Evolutionary conservation across 2,797 vertebrate species (phyloP).

Genomic region (Pipistrellus nathusii): DNA sequence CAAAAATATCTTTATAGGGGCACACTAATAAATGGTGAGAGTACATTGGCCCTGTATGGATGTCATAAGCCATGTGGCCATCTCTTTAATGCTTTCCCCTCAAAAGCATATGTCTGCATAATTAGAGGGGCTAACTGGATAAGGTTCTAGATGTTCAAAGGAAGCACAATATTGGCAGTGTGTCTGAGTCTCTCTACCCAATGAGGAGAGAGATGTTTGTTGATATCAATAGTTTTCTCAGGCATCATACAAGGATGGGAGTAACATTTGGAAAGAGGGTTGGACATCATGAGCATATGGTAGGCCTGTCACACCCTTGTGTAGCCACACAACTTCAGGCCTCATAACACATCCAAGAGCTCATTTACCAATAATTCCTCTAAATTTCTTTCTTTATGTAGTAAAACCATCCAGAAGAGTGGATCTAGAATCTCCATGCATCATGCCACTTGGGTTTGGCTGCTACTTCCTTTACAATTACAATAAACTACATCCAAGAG

Average conservation of each 20-base stretch:
- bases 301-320: too few relatives aligned
- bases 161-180: background rate
- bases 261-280: background rate
- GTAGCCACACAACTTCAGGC: background rate
- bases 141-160: fast-evolving
- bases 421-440: background rate
- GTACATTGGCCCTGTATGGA: fast-evolving
- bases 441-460: background rate
- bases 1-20: background rate
- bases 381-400: background rate
- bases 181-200: background rate
- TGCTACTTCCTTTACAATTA: conserved; percentile 28
- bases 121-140: fast-evolving
- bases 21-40: background rate
- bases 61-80: fast-evolving
- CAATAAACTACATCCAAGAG: background rate
- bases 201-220: background rate
- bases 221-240: background rate
- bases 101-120: background rate
- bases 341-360: background rate
- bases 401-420: conserved; percentile 13
- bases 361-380: background rate
- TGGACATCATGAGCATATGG: too few relatives aligned
- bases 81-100: background rate
- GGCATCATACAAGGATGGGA: background rate